Conservation (phyloP, 2,113 vertebrate genomes). For the Mionectes macconnelli region DNA sequence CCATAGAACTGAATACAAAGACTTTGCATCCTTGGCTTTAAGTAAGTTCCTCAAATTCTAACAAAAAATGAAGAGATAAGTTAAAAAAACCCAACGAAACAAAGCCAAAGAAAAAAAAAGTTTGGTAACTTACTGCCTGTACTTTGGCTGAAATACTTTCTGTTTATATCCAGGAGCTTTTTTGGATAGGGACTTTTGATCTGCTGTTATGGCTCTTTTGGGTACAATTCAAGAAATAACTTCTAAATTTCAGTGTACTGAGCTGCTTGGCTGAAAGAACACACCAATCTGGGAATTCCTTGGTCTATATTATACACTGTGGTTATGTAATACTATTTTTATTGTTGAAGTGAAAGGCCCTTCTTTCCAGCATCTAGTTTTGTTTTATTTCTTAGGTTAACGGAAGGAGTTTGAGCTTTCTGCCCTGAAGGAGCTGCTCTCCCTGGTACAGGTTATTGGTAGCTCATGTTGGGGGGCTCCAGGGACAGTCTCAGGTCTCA, state of each 20-base stretch:
- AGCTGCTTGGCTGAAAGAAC: not conserved
- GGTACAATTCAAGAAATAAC: not conserved
- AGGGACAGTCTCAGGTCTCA: not conserved
- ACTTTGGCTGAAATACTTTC: not conserved
- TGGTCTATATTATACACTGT: accelerated
- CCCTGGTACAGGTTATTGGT: not conserved
- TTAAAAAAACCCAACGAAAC: not conserved
- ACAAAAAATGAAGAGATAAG: not conserved
- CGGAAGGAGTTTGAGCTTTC: not conserved
- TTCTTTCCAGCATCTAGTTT: not conserved
- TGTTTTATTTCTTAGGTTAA: not conserved
- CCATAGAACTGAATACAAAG: not conserved
- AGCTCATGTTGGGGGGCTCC: not conserved
- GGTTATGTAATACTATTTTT: not conserved
- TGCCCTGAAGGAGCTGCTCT: not conserved
- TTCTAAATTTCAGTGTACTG: not conserved
- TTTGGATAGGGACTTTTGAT: not conserved
- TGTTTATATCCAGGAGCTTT: not conserved
- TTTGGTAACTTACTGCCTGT: not conserved
- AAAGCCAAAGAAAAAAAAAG: not conserved
- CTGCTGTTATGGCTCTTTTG: not conserved
- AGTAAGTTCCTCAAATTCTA: not conserved
- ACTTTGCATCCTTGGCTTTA: not conserved
- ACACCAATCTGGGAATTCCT: not conserved
- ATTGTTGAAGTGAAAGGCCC: not conserved